Evolutionary conservation across 2,888 invertebrate species (phyloP).

Genomic region (Sminthurinus aureus): DNA sequence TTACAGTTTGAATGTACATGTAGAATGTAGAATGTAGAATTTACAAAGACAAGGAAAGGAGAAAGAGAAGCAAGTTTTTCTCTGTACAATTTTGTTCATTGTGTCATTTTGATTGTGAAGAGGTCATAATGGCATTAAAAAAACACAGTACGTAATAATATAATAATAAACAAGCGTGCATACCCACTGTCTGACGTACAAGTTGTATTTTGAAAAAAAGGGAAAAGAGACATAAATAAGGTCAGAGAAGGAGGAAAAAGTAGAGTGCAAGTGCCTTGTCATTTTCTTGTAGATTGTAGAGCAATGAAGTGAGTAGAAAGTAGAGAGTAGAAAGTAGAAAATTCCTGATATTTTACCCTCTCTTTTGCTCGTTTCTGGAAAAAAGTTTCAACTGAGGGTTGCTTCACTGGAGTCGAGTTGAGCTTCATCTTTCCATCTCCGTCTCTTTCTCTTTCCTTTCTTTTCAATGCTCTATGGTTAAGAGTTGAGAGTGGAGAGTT

Average conservation of each 20-base stretch:
- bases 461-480: neutral
- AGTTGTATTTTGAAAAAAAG: neutral
- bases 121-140: too few relatives aligned
- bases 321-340: neutral
- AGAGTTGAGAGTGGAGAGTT: neutral
- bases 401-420: neutral
- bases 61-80: too few relatives aligned
- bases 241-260: slow-evolving; percentile 6
- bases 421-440: neutral
- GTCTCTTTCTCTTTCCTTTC: neutral
- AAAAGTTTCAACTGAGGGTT: neutral
- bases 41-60: too few relatives aligned
- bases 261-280: neutral
- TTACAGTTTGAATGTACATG: too few relatives aligned
- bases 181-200: too few relatives aligned
- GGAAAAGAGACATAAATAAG: neutral
- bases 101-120: too few relatives aligned
- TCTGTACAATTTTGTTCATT: too few relatives aligned
- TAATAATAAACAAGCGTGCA: too few relatives aligned
- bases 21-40: too few relatives aligned
- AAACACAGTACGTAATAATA: too few relatives aligned
- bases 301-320: slow-evolving; percentile 14
- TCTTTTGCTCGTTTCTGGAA: neutral
- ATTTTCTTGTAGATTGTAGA: neutral
- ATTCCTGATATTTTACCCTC: neutral